phyloP scores from a whole-genome alignment of 2,888 invertebrate species.

The Fragum sueziense region DNA sequence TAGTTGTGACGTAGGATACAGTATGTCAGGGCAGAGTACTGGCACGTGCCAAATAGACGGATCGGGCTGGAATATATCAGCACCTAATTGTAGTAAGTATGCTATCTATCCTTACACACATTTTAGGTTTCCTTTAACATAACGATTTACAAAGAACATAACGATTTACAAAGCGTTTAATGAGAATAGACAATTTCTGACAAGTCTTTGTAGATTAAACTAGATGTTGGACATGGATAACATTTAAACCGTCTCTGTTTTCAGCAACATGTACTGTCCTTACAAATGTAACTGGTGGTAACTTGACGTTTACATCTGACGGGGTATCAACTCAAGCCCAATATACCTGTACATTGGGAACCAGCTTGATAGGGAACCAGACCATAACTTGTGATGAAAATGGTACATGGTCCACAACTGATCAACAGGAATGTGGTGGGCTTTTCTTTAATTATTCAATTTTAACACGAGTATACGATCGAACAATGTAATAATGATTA shows the following conservation, averaged over 20 bases:
- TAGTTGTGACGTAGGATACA: conserved; percentile 39
- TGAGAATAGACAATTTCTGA: too few species aligned
- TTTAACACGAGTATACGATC: too few species aligned
- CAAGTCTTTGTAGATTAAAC: too few species aligned
- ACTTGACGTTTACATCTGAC: conserved; percentile 18
- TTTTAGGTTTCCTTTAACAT: too few species aligned
- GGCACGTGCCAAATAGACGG: conserved; percentile 39
- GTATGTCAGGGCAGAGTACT: conserved; percentile 31
- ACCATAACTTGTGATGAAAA: conserved; percentile 26
- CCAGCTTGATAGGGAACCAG: conserved; percentile 22
- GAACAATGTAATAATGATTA: too few species aligned
- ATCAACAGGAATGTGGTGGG: conserved; percentile 42
- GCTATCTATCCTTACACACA: not conserved
- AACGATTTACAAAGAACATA: too few species aligned
- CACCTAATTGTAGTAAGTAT: conserved; percentile 47
- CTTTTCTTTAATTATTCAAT: too few species aligned
- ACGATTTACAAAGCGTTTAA: too few species aligned
- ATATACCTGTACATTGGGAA: conserved; percentile 34
- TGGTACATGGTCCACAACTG: conserved; percentile 29
- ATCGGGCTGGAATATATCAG: conserved; percentile 31
- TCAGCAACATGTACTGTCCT: conserved; percentile 32
- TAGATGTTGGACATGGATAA: too few species aligned
- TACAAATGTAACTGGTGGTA: conserved; percentile 14
- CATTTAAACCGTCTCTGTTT: too few species aligned
- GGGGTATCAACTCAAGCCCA: conserved; percentile 36